Evolutionary conservation across 2,888 invertebrate species (phyloP).

Genomic region (Sesia apiformis): DNA sequence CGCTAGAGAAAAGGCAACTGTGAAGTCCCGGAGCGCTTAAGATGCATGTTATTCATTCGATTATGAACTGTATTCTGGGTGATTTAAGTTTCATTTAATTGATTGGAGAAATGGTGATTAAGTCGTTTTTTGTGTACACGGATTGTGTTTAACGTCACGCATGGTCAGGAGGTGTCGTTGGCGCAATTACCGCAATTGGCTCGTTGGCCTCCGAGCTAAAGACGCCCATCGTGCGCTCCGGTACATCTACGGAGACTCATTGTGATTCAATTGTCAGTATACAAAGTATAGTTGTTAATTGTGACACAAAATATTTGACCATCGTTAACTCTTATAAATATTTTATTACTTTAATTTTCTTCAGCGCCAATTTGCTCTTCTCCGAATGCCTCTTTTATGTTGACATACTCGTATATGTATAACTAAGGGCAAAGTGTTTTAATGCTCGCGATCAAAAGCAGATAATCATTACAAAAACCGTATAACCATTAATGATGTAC

Average conservation of each 20-base stretch:
- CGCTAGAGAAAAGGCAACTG: constrained; percentile 37
- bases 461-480: too few relatives aligned
- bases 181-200: constrained; percentile 72
- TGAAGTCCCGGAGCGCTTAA: constrained; percentile 18
- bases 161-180: constrained; percentile 65
- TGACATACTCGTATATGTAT: too few relatives aligned
- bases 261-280: not conserved
- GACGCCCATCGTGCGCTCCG: constrained; percentile 58
- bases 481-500: too few relatives aligned
- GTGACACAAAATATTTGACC: too few relatives aligned
- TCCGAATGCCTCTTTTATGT: too few relatives aligned
- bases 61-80: constrained; percentile 28
- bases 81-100: not conserved
- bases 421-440: too few relatives aligned
- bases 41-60: constrained; percentile 19
- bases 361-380: too few relatives aligned
- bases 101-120: constrained; percentile 17
- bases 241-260: constrained; percentile 14
- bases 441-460: too few relatives aligned
- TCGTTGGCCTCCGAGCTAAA: constrained; percentile 57
- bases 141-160: constrained; percentile 54
- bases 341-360: too few relatives aligned
- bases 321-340: constrained; percentile 1
- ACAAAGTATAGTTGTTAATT: too few relatives aligned
- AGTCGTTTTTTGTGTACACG: constrained; percentile 32